Evolutionary conservation across 2,888 invertebrate species (phyloP), one percentile per base, ranked within the genome.

Genomic region (Stenodema calcarata): DNA sequence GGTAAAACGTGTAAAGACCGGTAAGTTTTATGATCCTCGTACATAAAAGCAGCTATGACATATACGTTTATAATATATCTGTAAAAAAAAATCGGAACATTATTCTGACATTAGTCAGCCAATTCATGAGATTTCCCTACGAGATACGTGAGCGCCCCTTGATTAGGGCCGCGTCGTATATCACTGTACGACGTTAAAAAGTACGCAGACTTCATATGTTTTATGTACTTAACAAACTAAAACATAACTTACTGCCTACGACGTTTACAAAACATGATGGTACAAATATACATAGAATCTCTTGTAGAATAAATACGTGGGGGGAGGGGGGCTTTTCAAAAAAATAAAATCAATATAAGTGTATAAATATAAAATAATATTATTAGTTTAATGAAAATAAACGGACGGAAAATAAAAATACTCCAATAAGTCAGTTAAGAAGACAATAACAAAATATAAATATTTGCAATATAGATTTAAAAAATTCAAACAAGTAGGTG

Each of bases 361-460:
- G 14, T 30, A 41, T 41, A 73, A 73, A 73, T 73, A 35, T 73
- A 73, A 41, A 73, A 73, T 73, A 41, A 27, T 27, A 70, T 6
- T 54, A 70, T 14, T 70, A n/a, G n/a, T 73, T 73, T 35, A 41
- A 41, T 73, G 35, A 30, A 30, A 73, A 73, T 73, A 78, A 76
- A 78, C 78, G 78, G 78, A 78, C 78, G 78, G 78, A 78, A 78
- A 78, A 78, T 62, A 44, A 78, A 41, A 78, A 78, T 78, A 78
- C 78, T 44, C 78, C 41, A 78, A 41, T 16, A 78, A 78, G 6
- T 73, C 30, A 44, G 78, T 44, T 78, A 44, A 76, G 28, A 35
- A 44, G 78, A 78, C 44, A 42, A 41, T 76, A 76, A 78, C 78
- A 78, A 27, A 41, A 41, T 70, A 70, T 70, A 70, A 70, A 73